phyloP scores from a whole-genome alignment of 1,140 invertebrate species.

The Physella acuta region DNA sequence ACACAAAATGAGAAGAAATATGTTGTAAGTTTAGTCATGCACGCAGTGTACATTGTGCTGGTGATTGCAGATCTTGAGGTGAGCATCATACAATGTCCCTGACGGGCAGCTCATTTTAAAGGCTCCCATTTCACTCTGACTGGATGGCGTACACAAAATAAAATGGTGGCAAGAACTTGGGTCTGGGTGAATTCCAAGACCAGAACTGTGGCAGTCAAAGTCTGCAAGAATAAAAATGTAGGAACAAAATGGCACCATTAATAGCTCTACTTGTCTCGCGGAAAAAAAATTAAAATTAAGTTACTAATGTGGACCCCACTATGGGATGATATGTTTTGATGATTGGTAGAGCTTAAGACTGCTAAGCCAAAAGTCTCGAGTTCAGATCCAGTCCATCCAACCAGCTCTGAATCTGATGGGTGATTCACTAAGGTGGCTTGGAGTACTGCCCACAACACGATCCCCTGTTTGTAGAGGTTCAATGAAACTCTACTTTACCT shows the following conservation, averaged over 20 bases:
- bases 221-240: slow-evolving; percentile 28
- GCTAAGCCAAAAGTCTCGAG: too few relatives aligned
- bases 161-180: slow-evolving; percentile 33
- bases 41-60: slow-evolving; percentile 26
- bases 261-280: background rate
- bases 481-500: too few relatives aligned
- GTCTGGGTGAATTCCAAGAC: slow-evolving; percentile 32
- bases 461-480: too few relatives aligned
- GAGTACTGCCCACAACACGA: too few relatives aligned
- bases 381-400: too few relatives aligned
- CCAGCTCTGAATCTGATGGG: too few relatives aligned
- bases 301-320: background rate
- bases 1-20: too few relatives aligned
- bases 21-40: background rate
- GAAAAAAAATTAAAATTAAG: background rate
- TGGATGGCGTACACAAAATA: slow-evolving; percentile 33
- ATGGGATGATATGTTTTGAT: too few relatives aligned
- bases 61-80: slow-evolving; percentile 37
- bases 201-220: slow-evolving; percentile 31
- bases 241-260: background rate
- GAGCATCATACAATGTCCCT: slow-evolving; percentile 32
- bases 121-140: slow-evolving; percentile 17
- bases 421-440: too few relatives aligned
- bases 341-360: too few relatives aligned
- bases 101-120: slow-evolving; percentile 32